Evolutionary conservation across 2,888 invertebrate genomes (phyloP), one percentile per base, ranked within the genome.

Genomic region (Meiosimyza platycephala): DNA sequence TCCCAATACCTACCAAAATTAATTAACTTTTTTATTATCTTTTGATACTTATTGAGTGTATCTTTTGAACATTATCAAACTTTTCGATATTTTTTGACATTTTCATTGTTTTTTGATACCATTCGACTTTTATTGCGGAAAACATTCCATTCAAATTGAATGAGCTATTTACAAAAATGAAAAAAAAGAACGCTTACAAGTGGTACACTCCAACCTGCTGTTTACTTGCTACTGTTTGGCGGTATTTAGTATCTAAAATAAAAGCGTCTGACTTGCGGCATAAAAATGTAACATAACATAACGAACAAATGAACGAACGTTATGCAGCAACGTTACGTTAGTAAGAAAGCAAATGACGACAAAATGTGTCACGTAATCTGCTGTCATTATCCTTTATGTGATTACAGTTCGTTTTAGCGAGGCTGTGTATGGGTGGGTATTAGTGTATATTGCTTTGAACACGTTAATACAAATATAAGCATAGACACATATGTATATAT

Each of bases 311-410:
- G 40, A 40, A 40, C 40, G 40, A 28, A 28, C 28, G 28, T 28
- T 40, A 40, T 40, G 9, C 9, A 50, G 57, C 50, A 13, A 2
- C 22, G 50, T 28, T 13, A 28, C 54, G 68, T 16, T 64, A 16
- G 52, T 28, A 63, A 52, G 51, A 33, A 28, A 55, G 50, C 47
- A 28, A 48, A 51, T 28, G 63, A 71, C 66, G 72, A 71, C 75
- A 69, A 73, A 73, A 75, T 75, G 75, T 72, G 75, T 74, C 74
- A 75, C 75, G 75, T 75, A 75, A 75, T 74, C 73, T 69, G 69
- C 67, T 67, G 73, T 74, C 75, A 74, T 75, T 75, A 75, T 75
- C 72, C 74, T 74, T 74, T 63, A 72, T 75, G 75, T 74, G 74
- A 75, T 70, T 71, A 75, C 75, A 71, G 72, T 64, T 51, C 54